Percentiles rank a stretch among this genome's conserved stretches.
These are phyloP conservation scores for Leptopilina boulardi DNA, from an alignment of 1,140 invertebrate genomes.

Conservation along the genomic window DNA sequence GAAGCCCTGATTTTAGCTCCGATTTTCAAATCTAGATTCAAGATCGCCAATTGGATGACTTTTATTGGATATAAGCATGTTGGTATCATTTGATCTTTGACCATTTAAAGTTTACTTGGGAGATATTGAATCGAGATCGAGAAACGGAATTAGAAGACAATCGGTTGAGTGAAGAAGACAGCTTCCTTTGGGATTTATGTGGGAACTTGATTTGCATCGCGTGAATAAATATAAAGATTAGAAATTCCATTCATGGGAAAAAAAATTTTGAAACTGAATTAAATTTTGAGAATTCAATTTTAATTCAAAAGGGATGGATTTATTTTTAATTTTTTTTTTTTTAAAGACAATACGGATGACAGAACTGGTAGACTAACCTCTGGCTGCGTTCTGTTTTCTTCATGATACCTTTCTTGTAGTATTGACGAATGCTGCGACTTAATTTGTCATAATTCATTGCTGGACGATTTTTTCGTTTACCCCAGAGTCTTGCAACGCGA, in stretches of 20 bases:
- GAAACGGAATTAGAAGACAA: conserved; percentile 5
- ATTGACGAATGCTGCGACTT: conserved; percentile 97
- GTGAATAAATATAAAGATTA: background rate
- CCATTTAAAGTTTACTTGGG: background rate
- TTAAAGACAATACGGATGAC: conserved; percentile 93
- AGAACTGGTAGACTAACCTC: conserved; percentile 99
- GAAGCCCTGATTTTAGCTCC: conserved; percentile 3
- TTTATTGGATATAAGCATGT: background rate
- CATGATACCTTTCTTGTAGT: conserved; percentile 99
- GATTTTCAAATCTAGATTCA: conserved; percentile 19
- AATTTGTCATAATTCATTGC: conserved; percentile 99
- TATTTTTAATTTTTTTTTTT: conserved; percentile 18
- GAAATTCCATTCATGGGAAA: background rate
- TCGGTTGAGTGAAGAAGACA: background rate
- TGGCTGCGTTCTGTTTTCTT: conserved; percentile 99
- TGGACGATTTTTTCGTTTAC: conserved; percentile 96
- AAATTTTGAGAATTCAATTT: no score
- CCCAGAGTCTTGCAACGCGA: conserved; percentile 96
- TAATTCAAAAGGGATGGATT: background rate
- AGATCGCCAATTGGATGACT: conserved; percentile 10
- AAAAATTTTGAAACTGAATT: no score
- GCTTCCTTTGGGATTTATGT: conserved; percentile 16
- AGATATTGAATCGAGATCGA: conserved; percentile 47
- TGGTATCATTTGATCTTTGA: conserved; percentile 17
- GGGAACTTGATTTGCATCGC: background rate